These are phyloP conservation scores for Lagorchestes hirsutus DNA, from an alignment of 2,797 vertebrate species.

Conservation along the genomic window DNA sequence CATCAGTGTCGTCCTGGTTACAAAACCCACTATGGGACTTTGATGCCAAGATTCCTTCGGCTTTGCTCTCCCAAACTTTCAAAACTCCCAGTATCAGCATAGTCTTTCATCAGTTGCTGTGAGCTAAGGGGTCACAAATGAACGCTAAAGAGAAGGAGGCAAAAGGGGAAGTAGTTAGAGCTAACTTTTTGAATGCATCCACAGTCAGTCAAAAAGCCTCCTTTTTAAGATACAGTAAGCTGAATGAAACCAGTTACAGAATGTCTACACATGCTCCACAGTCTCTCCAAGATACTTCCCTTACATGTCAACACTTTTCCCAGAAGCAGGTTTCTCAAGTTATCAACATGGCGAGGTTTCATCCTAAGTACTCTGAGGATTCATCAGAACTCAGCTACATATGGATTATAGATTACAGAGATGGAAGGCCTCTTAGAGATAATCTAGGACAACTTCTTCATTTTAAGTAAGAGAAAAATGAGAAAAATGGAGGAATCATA, in stretches of 20 bases:
- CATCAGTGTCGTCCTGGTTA: background rate
- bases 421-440: background rate
- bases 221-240: background rate
- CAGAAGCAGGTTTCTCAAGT: background rate
- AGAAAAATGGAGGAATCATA: background rate
- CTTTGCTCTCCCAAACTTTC: background rate
- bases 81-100: background rate
- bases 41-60: background rate
- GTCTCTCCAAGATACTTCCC: background rate
- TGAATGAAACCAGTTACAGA: background rate
- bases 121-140: background rate
- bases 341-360: background rate
- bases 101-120: background rate
- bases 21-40: background rate
- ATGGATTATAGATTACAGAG: background rate
- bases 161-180: background rate
- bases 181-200: background rate
- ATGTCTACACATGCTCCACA: background rate
- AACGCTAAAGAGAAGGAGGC: background rate
- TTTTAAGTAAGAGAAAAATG: background rate
- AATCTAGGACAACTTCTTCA: background rate
- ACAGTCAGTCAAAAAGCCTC: background rate
- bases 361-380: background rate
- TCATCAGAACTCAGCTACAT: background rate
- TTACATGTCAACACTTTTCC: background rate